Conservation (phyloP, 1,140 invertebrate genomes). For the Saccostrea cuccullata region DNA sequence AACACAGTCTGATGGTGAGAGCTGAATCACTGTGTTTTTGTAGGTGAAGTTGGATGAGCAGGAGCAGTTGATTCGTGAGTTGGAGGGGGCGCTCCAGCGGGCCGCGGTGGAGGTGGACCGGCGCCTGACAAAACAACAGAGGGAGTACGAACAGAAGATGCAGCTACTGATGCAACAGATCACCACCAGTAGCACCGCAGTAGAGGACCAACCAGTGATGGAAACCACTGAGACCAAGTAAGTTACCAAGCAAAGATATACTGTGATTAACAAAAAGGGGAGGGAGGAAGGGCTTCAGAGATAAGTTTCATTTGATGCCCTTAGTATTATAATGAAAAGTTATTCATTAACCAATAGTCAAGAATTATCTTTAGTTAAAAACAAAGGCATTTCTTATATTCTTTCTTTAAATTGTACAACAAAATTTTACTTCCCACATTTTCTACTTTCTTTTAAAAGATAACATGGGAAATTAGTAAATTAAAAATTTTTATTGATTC, state of each 20-base stretch:
- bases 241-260: background rate
- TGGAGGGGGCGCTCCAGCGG: slow-evolving; percentile 77
- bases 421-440: too few species aligned
- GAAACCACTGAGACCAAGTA: slow-evolving; percentile 31
- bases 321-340: background rate
- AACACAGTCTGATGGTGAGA: background rate
- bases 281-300: background rate
- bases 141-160: slow-evolving; percentile 79
- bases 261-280: too few species aligned
- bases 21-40: slow-evolving; percentile 16
- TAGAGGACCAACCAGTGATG: slow-evolving; percentile 18
- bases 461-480: too few species aligned
- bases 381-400: too few species aligned
- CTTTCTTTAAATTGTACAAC: too few species aligned
- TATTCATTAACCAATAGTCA: background rate
- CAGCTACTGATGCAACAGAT: slow-evolving; percentile 77
- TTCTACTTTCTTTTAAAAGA: too few species aligned
- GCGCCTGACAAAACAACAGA: slow-evolving; percentile 77
- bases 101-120: slow-evolving; percentile 77
- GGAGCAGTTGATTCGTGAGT: slow-evolving; percentile 75
- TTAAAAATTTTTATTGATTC: too few species aligned
- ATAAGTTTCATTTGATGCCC: background rate
- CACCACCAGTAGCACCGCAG: slow-evolving; percentile 40
- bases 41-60: slow-evolving; percentile 80
- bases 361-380: background rate